Base-by-base conservation (phyloP, 2,888 invertebrate species). In the Gortyna flavago region DNA sequence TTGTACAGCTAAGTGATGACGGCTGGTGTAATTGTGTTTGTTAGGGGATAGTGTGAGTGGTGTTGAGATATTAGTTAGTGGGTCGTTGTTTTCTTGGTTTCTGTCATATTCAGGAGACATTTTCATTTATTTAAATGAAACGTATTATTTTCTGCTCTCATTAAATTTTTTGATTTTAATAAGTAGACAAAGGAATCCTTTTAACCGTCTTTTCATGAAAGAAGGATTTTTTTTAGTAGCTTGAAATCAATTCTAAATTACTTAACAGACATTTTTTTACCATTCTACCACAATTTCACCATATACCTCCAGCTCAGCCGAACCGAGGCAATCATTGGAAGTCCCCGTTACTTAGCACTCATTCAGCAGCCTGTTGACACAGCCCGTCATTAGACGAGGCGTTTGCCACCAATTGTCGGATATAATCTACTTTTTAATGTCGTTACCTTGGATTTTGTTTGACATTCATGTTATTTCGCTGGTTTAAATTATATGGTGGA, bases 341-440 rank as follows among this genome's bases (percentile, higher is more conserved):
- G 65, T 85, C 79, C 77, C 61, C 75, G 68, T 72, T 65, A 72
- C 79, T 87, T 85, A 74, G 21, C 54, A 85, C 87, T 87, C 87
- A 81, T 89, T 86, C 75, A 83, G 48, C 70, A 73, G 80, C 85
- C 75, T 93, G 93, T 93, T 93, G 93, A 93, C 93, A 90, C 90
- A 86, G 77, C 89, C 93, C 88, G 91, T 90, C 90, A 92, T 93
- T 90, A 91, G 72, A 80, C 81, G 90, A 82, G 90, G 88, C 91
- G 93, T 93, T 94, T 94, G 90, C 90, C 85, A 73, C 83, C 92
- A 91, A 94, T 93, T 90, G 88, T 87, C 62, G 80, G 88, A 91
- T 93, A 91, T 92, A 93, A 93, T 93, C 92, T 91, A 93, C 90
- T 93, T 94, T 95, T 94, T 93, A 93, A 95, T 93, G 87, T 90